Evolutionary conservation across 2,888 invertebrate species (phyloP), one percentile per base, ranked within the genome.

Genomic region (Chrysomela aeneicollis): DNA sequence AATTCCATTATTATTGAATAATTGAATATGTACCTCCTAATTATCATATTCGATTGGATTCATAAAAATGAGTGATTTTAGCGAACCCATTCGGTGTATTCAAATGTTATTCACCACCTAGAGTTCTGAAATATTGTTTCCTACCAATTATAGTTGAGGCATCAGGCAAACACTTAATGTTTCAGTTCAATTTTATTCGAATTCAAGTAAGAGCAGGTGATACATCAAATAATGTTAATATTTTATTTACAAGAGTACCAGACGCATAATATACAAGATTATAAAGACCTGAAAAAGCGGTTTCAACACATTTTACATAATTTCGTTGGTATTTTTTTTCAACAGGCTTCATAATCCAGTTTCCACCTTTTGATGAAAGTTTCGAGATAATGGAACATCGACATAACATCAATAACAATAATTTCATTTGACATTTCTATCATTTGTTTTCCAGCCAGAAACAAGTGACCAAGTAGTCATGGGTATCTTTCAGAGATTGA

Each of bases 401-500:
- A 26, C 26, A 8, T 15, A 35, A 53, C 32, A 18, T 60, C 18
- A 35, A 47, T 30, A 50, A 32, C 54, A 30, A 50, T 42, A 54
- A 18, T 10, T 55, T 12, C 12, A 18, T n/a, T 17, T 22, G 30
- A 17, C 12, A 22, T 47, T 30, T 21, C 50, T 30, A 46, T 51
- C 21, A 61, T 42, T 61, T 57, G 54, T 64, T 64, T 62, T 64
- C 64, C 64, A 64, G 64, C 64, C 57, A 18, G 47, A 32, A 50
- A 61, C 59, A 42, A 49, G 42, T 49, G 32, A 46, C 19, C 19
- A 32, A 32, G 26, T 15, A 51, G 22, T 42, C 42, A 42, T 15
- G 15, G 15, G 1, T 15, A 15, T 15, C n/a, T n/a, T 12, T 10
- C 4, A 42, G 1, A 42, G 42, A 42, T 42, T 35, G 10, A 9